Conservation (phyloP, 2,113 vertebrate genomes). For the Gavialis gangeticus region DNA sequence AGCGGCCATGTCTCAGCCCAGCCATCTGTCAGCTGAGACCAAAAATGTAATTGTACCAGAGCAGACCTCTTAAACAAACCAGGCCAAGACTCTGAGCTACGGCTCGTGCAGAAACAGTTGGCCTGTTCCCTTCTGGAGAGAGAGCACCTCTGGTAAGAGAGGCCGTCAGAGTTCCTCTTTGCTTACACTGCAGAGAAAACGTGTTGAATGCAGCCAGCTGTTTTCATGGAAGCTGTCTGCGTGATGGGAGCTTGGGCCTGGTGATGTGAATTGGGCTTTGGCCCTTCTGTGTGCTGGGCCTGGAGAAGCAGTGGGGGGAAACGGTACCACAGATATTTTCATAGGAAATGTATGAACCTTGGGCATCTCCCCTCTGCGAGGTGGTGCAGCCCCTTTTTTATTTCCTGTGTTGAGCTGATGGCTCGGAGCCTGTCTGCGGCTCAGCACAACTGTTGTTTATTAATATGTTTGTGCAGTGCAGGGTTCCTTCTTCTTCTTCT, state of each 20-base stretch:
- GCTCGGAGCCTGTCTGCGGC: too few species aligned
- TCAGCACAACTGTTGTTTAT: too few species aligned
- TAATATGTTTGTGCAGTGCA: too few species aligned
- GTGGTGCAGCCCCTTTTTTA: not conserved
- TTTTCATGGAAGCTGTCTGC: not conserved
- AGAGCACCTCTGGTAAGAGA: not conserved
- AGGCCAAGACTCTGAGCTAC: not conserved
- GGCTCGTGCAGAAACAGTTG: not conserved
- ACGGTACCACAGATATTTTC: accelerated
- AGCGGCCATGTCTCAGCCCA: accelerated
- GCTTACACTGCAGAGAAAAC: not conserved
- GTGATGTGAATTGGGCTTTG: accelerated
- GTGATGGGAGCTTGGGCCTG: not conserved
- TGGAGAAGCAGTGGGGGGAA: not conserved
- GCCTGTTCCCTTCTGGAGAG: not conserved
- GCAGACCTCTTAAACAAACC: too few species aligned
- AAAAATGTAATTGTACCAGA: too few species aligned
- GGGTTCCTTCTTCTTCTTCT: too few species aligned
- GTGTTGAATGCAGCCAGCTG: not conserved
- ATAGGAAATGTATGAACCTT: not conserved
- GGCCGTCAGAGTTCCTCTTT: not conserved
- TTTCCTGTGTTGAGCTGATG: not conserved
- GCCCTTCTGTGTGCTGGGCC: not conserved
- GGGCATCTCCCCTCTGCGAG: not conserved
- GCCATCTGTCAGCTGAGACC: too few species aligned